A percentile compares a stretch with the other conserved stretches of the same genome.
Evolutionary conservation across 1,140 invertebrate genomes (phyloP).

Genomic region (Dolichoris vasculosae): DNA sequence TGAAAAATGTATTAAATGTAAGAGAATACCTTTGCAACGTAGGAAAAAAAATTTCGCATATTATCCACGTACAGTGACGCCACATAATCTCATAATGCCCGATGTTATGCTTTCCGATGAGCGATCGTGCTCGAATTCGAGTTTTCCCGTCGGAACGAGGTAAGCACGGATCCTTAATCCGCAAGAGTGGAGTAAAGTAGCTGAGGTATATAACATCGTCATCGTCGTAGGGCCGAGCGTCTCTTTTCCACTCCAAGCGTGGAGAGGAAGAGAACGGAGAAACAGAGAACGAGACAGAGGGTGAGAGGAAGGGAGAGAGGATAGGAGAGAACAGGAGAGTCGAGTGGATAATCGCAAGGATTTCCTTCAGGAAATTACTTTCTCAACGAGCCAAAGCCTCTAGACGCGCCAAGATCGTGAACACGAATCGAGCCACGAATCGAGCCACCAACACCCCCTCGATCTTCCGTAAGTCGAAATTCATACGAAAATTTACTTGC

Average conservation of each 20-base stretch:
- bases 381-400: conserved; percentile 56
- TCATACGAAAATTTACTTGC: neutral
- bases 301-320: neutral
- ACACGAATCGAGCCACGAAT: conserved; percentile 10
- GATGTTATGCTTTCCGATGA: conserved; percentile 30
- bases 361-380: conserved; percentile 65
- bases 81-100: conserved; percentile 1
- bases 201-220: neutral
- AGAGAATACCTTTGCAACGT: no score
- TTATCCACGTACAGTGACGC: neutral
- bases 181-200: conserved; percentile 18
- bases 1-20: neutral
- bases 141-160: conserved; percentile 51
- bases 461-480: neutral
- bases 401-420: conserved; percentile 19
- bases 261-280: neutral
- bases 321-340: neutral
- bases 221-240: conserved; percentile 44
- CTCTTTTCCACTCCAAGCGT: conserved; percentile 32
- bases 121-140: conserved; percentile 42
- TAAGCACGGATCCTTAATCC: conserved; percentile 40
- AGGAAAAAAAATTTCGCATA: neutral
- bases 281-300: neutral
- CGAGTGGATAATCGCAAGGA: conserved; percentile 60
- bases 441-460: neutral